Percentiles rank a stretch among this genome's conserved stretches.
These are phyloP conservation scores for Sebastes trivittatus DNA, from an alignment of 2,797 vertebrate species.

Conservation along the genomic window DNA sequence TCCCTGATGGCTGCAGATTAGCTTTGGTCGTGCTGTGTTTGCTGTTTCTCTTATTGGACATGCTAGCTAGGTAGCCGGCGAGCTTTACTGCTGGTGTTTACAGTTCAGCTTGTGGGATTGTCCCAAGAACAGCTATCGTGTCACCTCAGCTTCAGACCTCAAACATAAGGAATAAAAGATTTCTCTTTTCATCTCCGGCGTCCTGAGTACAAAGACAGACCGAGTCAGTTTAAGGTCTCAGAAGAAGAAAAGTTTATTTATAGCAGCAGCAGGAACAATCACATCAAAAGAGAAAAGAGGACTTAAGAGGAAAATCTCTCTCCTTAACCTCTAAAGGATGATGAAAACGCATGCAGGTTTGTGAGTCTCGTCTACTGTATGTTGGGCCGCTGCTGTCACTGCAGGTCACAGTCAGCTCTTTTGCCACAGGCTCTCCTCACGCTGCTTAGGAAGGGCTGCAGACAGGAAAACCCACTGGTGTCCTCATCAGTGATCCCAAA, in stretches of 20 bases:
- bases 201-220: slow-evolving; percentile 6
- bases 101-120: slow-evolving; percentile 19
- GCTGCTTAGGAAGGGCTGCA: background rate
- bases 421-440: slow-evolving; percentile 21
- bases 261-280: slow-evolving; percentile 27
- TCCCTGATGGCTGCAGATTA: slow-evolving; percentile 21
- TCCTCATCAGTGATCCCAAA: slow-evolving; percentile 31
- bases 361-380: slow-evolving; percentile 16
- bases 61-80: background rate
- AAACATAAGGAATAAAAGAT: slow-evolving; percentile 15
- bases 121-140: slow-evolving; percentile 8
- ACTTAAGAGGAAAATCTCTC: background rate
- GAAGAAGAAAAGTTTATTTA: slow-evolving; percentile 33
- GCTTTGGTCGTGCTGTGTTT: slow-evolving; percentile 1
- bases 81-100: slow-evolving; percentile 13
- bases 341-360: slow-evolving; percentile 21
- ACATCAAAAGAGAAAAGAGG: slow-evolving; percentile 12
- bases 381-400: slow-evolving; percentile 35
- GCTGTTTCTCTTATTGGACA: slow-evolving; percentile 2
- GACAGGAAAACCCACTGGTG: slow-evolving; percentile 37
- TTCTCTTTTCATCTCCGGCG: slow-evolving; percentile 11
- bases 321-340: slow-evolving; percentile 11
- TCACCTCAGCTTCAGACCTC: slow-evolving; percentile 15
- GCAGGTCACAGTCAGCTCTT: slow-evolving; percentile 33
- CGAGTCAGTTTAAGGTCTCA: slow-evolving; percentile 31